phyloP scores from a whole-genome alignment of 2,888 invertebrate genomes.

The Drosophila nr. fundita region DNA sequence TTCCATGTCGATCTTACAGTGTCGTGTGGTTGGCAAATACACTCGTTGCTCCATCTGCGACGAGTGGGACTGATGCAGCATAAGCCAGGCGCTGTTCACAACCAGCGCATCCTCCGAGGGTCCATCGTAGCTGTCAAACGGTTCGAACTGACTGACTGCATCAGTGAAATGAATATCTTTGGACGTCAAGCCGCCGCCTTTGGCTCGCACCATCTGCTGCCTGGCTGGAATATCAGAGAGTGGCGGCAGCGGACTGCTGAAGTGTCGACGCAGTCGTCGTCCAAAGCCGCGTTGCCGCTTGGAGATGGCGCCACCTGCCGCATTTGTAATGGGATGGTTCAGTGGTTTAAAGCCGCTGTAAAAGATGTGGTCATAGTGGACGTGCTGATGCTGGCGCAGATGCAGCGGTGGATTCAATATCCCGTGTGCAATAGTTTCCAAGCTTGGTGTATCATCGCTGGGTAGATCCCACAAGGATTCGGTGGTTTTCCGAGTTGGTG shows the following conservation, averaged over 20 bases:
- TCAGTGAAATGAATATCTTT: not conserved
- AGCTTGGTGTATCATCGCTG: slow-evolving; percentile 33
- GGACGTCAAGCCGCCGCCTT: slow-evolving; percentile 49
- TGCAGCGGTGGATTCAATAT: slow-evolving; percentile 37
- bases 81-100: slow-evolving; percentile 36
- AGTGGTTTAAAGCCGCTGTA: slow-evolving; percentile 56
- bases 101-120: slow-evolving; percentile 67
- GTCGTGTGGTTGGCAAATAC: slow-evolving; percentile 33
- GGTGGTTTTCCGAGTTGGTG: not conserved
- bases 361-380: slow-evolving; percentile 33
- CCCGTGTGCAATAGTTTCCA: slow-evolving; percentile 44
- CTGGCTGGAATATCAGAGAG: slow-evolving; percentile 31
- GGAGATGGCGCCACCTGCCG: slow-evolving; percentile 59
- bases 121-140: slow-evolving; percentile 61
- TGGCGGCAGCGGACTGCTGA: slow-evolving; percentile 50
- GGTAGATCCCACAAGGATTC: slow-evolving; percentile 41
- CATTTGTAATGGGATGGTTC: slow-evolving; percentile 52
- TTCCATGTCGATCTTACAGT: slow-evolving; percentile 37
- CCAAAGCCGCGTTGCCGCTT: slow-evolving; percentile 33
- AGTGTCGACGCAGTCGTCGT: slow-evolving; percentile 22
- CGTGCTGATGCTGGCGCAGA: slow-evolving; percentile 20
- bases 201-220: slow-evolving; percentile 24
- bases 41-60: slow-evolving; percentile 28
- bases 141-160: slow-evolving; percentile 53
- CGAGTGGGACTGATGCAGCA: slow-evolving; percentile 43